phyloP scores from a whole-genome alignment of 2,797 vertebrate genomes.

The Phataginus tetradactyla region DNA sequence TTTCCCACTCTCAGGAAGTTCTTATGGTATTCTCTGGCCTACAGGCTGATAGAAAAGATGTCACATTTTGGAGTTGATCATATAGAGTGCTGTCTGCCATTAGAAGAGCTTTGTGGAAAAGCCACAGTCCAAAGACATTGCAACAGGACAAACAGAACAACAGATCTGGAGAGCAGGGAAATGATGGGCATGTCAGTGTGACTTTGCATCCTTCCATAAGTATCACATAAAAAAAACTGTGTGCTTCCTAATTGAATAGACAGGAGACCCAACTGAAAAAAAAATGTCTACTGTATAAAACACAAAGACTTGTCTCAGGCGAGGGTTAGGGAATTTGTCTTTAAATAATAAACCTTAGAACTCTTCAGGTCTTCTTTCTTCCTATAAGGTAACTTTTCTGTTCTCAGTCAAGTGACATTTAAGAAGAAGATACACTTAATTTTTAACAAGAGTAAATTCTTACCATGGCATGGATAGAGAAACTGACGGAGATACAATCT shows the following conservation, averaged over 20 bases:
- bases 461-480: not conserved
- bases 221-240: not conserved
- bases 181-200: not conserved
- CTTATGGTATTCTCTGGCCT: not conserved
- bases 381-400: not conserved
- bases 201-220: not conserved
- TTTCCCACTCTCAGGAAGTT: not conserved
- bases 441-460: constrained; percentile 44
- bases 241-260: not conserved
- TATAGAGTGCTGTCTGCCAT: not conserved
- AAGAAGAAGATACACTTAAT: constrained; percentile 1
- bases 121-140: not conserved
- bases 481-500: not conserved
- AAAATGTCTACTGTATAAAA: not conserved
- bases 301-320: not conserved
- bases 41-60: not conserved
- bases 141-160: constrained; percentile 2
- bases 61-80: not conserved
- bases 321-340: not conserved
- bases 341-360: constrained; percentile 23
- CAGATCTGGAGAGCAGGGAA: not conserved
- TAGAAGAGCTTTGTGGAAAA: not conserved
- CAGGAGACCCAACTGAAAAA: not conserved
- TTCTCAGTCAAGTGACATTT: not conserved
- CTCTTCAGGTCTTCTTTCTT: not conserved